A percentile compares a stretch with the other conserved stretches of the same genome.
Conservation (phyloP, 2,888 invertebrate species). For the Pachliopta kotzebuea region DNA sequence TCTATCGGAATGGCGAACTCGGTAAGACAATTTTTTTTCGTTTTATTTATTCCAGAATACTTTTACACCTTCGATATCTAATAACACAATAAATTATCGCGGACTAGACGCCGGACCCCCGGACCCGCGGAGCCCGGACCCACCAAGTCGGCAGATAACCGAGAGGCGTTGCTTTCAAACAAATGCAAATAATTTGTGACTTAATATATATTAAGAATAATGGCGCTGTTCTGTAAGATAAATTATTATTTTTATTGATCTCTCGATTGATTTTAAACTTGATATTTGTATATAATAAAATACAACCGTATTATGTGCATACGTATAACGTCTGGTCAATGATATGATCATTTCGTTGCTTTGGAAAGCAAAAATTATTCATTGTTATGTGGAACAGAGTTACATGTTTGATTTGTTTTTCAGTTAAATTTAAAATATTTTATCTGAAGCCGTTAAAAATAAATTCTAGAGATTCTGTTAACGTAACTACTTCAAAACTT, state of each 20-base stretch:
- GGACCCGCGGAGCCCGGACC: conserved; percentile 33
- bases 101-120: conserved; percentile 17
- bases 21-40: conserved; percentile 22
- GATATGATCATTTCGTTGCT: too few relatives aligned
- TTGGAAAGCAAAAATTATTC: too few relatives aligned
- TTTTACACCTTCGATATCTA: conserved; percentile 28
- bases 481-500: too few relatives aligned
- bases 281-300: neutral
- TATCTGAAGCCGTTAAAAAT: too few relatives aligned
- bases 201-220: conserved; percentile 38
- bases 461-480: too few relatives aligned
- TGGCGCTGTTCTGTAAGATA: conserved; percentile 24
- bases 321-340: too few relatives aligned
- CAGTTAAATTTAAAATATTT: too few relatives aligned
- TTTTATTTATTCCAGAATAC: conserved; percentile 27
- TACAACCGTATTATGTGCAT: too few relatives aligned
- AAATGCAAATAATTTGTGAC: conserved; percentile 38
- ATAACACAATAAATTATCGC: conserved; percentile 28
- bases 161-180: conserved; percentile 36
- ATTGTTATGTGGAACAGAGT: too few relatives aligned
- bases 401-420: too few relatives aligned
- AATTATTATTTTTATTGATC: neutral
- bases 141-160: conserved; percentile 34
- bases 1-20: conserved; percentile 19
- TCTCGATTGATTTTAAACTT: neutral